Conservation (phyloP, 2,113 vertebrate species). For the Malurus alboscapulatus region DNA sequence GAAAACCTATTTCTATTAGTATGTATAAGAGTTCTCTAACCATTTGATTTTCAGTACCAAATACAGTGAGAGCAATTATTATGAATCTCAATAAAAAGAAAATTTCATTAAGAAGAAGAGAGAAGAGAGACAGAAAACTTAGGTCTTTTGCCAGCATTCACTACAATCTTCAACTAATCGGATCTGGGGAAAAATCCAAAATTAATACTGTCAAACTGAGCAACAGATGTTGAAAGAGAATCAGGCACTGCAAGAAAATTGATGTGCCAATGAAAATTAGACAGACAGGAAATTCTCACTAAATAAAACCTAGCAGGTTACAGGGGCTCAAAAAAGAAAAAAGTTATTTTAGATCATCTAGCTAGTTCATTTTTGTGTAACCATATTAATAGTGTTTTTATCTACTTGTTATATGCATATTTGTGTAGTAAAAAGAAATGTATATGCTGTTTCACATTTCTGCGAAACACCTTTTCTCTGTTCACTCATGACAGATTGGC, state of each 20-base stretch:
- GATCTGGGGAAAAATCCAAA: conserved; percentile 66
- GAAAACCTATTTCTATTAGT: not conserved
- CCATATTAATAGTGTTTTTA: not conserved
- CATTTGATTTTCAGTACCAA: not conserved
- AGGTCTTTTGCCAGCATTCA: conserved; percentile 34
- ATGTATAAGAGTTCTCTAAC: not conserved
- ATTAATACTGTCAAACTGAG: conserved; percentile 66
- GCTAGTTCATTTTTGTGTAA: not conserved
- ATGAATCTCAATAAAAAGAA: conserved; percentile 38
- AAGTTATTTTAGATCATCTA: not conserved
- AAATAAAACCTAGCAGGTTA: conserved; percentile 46
- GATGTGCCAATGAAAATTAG: conserved; percentile 62
- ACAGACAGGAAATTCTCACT: conserved; percentile 44
- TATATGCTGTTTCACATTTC: not conserved
- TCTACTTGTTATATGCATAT: not conserved
- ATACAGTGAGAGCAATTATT: not conserved
- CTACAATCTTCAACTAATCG: conserved; percentile 44
- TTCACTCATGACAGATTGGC: not conserved
- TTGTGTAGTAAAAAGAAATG: not conserved
- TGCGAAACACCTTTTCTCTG: not conserved
- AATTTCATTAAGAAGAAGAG: conserved; percentile 25
- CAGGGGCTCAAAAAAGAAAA: not conserved
- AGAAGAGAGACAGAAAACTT: conserved; percentile 22
- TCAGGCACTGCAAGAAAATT: conserved; percentile 50
- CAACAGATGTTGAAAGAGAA: conserved; percentile 65